Conservation (phyloP, 2,888 invertebrate species). For the Andrena praecox region DNA sequence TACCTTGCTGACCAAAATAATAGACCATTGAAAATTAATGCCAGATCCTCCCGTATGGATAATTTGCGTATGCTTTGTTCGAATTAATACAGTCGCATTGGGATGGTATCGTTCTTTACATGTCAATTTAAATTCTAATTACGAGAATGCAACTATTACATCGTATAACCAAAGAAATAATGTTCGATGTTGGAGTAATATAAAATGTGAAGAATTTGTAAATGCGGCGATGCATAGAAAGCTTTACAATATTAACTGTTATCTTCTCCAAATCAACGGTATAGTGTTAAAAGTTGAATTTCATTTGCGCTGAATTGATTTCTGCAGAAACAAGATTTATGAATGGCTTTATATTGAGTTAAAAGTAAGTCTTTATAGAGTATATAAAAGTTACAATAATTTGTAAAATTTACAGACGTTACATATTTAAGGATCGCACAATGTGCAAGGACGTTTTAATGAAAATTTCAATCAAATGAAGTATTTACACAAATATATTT, state of each 20-base stretch:
- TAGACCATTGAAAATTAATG: slow-evolving; percentile 28
- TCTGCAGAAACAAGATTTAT: slow-evolving; percentile 42
- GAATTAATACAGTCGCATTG: slow-evolving; percentile 19
- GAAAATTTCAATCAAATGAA: slow-evolving; percentile 35
- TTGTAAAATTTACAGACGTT: slow-evolving; percentile 66
- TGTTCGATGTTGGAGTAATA: slow-evolving; percentile 31
- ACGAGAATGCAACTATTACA: slow-evolving; percentile 22
- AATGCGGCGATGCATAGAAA: slow-evolving; percentile 28
- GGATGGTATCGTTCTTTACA: slow-evolving; percentile 9
- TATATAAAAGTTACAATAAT: slow-evolving; percentile 63
- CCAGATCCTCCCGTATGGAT: slow-evolving; percentile 34
- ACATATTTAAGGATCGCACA: slow-evolving; percentile 55
- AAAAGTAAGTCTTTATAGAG: slow-evolving; percentile 43
- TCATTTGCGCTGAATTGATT: slow-evolving; percentile 66
- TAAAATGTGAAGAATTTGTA: slow-evolving; percentile 28
- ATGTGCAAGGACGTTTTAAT: slow-evolving; percentile 38
- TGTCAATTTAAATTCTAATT: slow-evolving; percentile 21
- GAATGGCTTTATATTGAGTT: slow-evolving; percentile 51
- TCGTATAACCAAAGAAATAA: slow-evolving; percentile 62
- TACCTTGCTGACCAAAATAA: slow-evolving; percentile 24
- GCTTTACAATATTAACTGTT: slow-evolving; percentile 54
- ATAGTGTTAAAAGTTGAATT: slow-evolving; percentile 31
- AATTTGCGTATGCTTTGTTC: slow-evolving; percentile 30
- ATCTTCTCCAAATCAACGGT: slow-evolving; percentile 47
- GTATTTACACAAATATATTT: slow-evolving; percentile 45